phyloP scores from a whole-genome alignment of 1,140 invertebrate genomes.

The Papilio xuthus region DNA sequence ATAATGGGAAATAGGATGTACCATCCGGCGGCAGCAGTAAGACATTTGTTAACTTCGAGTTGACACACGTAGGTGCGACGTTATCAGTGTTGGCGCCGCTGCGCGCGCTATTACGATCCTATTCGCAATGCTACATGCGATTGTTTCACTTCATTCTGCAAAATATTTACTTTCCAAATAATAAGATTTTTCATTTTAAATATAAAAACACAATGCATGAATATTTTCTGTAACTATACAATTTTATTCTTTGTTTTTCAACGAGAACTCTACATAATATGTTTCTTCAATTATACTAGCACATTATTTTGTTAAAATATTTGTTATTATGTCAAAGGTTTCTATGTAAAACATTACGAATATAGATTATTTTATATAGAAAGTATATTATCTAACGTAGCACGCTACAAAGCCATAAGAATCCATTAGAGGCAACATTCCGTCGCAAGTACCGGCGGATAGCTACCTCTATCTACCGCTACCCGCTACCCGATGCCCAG shows the following conservation, averaged over 20 bases:
- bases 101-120: constrained; percentile 4
- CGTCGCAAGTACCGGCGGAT: neutral
- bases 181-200: neutral
- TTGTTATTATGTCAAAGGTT: neutral
- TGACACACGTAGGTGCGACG: constrained; percentile 8
- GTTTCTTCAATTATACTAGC: no score
- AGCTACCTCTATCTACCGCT: constrained; percentile 31
- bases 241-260: no score
- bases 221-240: no score
- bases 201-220: no score
- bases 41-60: neutral
- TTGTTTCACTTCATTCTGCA: neutral
- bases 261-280: neutral
- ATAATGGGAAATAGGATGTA: neutral
- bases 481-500: constrained; percentile 14
- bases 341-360: neutral
- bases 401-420: constrained; percentile 36
- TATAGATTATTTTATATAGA: neutral
- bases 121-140: neutral
- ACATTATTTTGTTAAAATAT: neutral
- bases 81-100: constrained; percentile 14
- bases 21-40: neutral
- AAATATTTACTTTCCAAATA: neutral
- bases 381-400: constrained; percentile 11
- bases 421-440: constrained; percentile 37